Conservation (phyloP, 2,113 vertebrate genomes). For the Spea bombifrons region DNA sequence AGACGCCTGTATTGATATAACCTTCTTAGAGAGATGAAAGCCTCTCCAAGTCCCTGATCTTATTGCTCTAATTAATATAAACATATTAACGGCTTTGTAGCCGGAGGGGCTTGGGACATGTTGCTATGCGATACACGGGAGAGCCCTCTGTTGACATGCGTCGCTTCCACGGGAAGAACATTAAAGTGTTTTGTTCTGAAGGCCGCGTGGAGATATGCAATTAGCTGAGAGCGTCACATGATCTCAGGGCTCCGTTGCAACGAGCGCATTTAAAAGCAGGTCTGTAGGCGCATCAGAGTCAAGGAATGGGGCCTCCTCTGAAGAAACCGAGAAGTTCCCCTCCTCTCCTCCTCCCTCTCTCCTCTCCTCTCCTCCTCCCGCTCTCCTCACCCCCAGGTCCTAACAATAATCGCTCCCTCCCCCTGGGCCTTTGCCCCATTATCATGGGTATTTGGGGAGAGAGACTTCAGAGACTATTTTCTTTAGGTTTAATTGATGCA, state of each 20-base stretch:
- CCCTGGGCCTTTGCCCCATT: slow-evolving; percentile 19
- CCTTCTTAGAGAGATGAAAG: background rate
- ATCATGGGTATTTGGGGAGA: slow-evolving; percentile 33
- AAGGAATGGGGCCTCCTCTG: background rate
- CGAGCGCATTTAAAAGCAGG: background rate
- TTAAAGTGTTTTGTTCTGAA: background rate
- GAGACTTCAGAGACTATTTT: slow-evolving; percentile 14
- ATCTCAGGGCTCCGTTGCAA: background rate
- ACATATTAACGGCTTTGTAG: background rate
- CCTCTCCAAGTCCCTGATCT: background rate
- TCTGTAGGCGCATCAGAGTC: background rate
- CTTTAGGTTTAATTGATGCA: slow-evolving; percentile 7
- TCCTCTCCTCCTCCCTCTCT: slow-evolving; percentile 13
- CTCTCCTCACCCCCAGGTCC: slow-evolving; percentile 22
- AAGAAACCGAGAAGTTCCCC: slow-evolving; percentile 6
- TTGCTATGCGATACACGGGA: background rate
- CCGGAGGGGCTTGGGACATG: background rate
- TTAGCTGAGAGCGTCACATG: background rate
- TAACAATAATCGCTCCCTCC: slow-evolving; percentile 27
- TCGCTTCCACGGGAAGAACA: background rate
- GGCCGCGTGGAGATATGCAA: background rate
- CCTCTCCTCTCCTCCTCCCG: background rate
- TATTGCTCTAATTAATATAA: background rate
- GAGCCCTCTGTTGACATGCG: background rate
- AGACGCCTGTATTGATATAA: background rate